phyloP scores from a whole-genome alignment of 2,888 invertebrate species.

The Disparrhopalites patrizii region DNA sequence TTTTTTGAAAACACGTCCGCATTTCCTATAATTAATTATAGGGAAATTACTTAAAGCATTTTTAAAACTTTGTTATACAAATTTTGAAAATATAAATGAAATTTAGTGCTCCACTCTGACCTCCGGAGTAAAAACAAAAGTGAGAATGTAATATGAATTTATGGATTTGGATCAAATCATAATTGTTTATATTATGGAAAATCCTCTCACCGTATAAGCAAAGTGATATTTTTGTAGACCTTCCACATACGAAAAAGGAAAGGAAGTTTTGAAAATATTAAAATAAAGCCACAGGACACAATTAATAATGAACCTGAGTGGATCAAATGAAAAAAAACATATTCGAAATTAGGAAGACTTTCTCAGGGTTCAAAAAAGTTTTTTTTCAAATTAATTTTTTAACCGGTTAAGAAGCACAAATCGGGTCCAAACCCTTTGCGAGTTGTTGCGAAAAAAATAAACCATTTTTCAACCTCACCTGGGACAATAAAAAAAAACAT shows the following conservation, averaged over 20 bases:
- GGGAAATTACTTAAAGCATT: too few relatives aligned
- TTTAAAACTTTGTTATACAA: too few relatives aligned
- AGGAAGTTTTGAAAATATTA: neutral
- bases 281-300: neutral
- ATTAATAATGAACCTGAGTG: neutral
- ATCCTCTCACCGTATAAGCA: too few relatives aligned
- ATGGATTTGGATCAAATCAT: too few relatives aligned
- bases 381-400: neutral
- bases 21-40: neutral
- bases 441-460: constrained; percentile 16
- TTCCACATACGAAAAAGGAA: too few relatives aligned
- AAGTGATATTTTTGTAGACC: too few relatives aligned
- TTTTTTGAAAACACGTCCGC: neutral
- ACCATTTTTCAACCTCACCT: too few relatives aligned
- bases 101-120: neutral
- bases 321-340: neutral
- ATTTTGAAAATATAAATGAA: too few relatives aligned
- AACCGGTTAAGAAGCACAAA: neutral
- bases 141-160: too few relatives aligned
- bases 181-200: too few relatives aligned
- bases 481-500: too few relatives aligned
- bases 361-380: neutral
- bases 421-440: neutral
- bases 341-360: neutral
- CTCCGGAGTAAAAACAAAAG: neutral